These are phyloP conservation scores for Rhamnusium bicolor DNA, from an alignment of 2,888 invertebrate genomes.

Conservation along the genomic window DNA sequence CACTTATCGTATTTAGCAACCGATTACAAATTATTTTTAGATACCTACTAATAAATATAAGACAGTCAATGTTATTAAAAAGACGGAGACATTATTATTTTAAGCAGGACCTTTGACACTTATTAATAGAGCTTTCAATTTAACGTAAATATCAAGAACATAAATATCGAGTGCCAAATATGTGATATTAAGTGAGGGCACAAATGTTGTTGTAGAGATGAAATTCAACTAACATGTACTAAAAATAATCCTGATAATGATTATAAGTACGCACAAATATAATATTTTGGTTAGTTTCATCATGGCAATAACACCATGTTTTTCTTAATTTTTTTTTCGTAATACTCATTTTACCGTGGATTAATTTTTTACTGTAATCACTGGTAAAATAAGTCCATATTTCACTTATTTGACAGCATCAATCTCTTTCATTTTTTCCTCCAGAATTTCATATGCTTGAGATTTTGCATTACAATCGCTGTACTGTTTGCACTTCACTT, in stretches of 20 bases:
- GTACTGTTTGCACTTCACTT: too few species aligned
- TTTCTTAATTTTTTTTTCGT: too few species aligned
- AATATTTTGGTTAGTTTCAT: conserved; percentile 3
- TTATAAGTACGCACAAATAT: neutral
- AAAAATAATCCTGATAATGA: conserved; percentile 16
- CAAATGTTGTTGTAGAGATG: conserved; percentile 22
- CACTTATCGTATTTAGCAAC: neutral
- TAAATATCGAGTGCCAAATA: conserved; percentile 20
- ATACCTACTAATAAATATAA: neutral
- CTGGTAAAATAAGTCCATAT: too few species aligned
- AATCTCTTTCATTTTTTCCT: too few species aligned
- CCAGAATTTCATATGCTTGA: too few species aligned
- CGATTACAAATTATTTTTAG: neutral
- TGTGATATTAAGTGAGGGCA: neutral
- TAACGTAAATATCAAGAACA: conserved; percentile 11
- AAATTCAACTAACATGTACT: neutral
- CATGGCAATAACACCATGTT: too few species aligned
- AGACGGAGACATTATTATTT: neutral
- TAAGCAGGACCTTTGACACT: conserved; percentile 7
- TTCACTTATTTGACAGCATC: too few species aligned
- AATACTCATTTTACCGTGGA: too few species aligned
- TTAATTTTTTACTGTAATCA: too few species aligned
- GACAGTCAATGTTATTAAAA: neutral
- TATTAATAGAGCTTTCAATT: conserved; percentile 14
- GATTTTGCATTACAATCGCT: too few species aligned